Conservation (phyloP, 2,113 vertebrate species). For the Zosterops hypoxanthus region DNA sequence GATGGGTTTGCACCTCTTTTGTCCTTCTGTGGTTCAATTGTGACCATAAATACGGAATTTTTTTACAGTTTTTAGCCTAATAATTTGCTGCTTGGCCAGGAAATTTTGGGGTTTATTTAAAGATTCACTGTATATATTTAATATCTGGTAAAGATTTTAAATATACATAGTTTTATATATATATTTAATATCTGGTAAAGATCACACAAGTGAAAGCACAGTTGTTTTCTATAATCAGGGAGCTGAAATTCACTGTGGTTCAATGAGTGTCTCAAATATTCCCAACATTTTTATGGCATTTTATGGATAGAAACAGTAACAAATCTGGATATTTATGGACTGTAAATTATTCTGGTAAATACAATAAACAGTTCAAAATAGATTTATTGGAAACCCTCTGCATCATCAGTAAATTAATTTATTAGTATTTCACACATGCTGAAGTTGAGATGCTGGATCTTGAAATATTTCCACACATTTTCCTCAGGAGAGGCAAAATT, state of each 20-base stretch:
- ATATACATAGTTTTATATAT: neutral
- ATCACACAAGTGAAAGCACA: neutral
- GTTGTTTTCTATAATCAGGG: constrained; percentile 3
- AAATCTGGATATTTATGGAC: neutral
- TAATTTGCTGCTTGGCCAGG: neutral
- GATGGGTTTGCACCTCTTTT: neutral
- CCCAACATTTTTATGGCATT: neutral
- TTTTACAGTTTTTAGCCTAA: neutral
- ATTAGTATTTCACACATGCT: neutral
- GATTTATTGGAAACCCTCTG: neutral
- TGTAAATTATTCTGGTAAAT: neutral
- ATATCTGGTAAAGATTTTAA: neutral
- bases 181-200: neutral
- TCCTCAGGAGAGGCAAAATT: neutral
- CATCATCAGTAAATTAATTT: neutral
- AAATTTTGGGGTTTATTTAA: neutral
- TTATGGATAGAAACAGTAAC: neutral
- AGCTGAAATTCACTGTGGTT: neutral
- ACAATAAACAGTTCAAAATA: neutral
- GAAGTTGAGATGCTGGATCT: neutral
- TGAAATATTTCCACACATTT: neutral
- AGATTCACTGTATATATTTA: neutral
- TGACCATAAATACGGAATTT: neutral
- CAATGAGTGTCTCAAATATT: neutral
- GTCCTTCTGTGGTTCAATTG: neutral